A percentile compares a stretch with the other conserved stretches of the same genome.
phyloP scores from a whole-genome alignment of 2,888 invertebrate genomes.

The Andricus quercusramuli region DNA sequence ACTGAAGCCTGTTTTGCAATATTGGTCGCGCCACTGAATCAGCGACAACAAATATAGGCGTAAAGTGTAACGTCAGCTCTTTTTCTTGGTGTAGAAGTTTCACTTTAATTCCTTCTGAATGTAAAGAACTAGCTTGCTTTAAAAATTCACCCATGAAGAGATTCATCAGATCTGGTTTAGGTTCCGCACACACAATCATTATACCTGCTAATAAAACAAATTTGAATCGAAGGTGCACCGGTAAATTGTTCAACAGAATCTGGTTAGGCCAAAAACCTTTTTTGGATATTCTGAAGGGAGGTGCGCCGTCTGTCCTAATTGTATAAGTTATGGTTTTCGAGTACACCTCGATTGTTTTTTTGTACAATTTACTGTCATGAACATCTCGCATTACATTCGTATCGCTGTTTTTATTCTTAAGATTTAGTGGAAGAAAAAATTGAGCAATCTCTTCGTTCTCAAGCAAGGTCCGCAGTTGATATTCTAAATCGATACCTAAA shows the following conservation, averaged over 20 bases:
- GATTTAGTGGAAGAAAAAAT: conserved; percentile 14
- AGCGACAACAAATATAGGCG: no score
- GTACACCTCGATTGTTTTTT: conserved; percentile 24
- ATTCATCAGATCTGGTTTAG: conserved; percentile 23
- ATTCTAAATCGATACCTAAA: conserved; percentile 27
- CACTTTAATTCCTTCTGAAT: conserved; percentile 22
- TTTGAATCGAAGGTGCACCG: conserved; percentile 38
- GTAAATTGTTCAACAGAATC: conserved; percentile 38
- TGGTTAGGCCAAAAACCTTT: conserved; percentile 44
- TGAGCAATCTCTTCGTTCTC: conserved; percentile 28
- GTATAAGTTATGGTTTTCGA: conserved; percentile 42
- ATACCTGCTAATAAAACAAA: conserved; percentile 41
- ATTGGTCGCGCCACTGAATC: not conserved
- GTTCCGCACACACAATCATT: conserved; percentile 35
- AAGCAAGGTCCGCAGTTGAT: conserved; percentile 41
- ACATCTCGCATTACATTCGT: conserved; percentile 24
- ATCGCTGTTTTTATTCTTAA: not conserved
- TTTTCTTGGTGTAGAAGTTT: no score
- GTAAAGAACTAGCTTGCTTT: not conserved
- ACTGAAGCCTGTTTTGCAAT: no score
- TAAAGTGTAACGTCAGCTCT: no score
- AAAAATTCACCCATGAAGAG: conserved; percentile 6
- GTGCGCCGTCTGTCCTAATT: conserved; percentile 46
- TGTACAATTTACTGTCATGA: conserved; percentile 29
- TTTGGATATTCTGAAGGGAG: conserved; percentile 39